A percentile compares a stretch with the other conserved stretches of the same genome.
These are phyloP conservation scores for Drosophila paulistorum DNA, from an alignment of 1,140 invertebrate genomes.

Conservation along the genomic window DNA sequence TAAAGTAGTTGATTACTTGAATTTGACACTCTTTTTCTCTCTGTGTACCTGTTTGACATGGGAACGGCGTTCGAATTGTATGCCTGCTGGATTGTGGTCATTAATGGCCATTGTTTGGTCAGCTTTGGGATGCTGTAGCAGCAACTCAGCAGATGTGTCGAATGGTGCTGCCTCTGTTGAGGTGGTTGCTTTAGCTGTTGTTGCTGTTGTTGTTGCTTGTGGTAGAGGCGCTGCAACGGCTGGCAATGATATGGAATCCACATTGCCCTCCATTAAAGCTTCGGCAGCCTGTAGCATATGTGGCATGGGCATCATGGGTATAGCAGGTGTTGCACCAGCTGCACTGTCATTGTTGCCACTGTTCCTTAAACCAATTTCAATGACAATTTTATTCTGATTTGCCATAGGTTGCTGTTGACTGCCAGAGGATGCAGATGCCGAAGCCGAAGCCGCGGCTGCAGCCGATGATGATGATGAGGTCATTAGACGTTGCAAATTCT, in stretches of 20 bases:
- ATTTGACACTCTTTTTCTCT: conserved; percentile 33
- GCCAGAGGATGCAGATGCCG: conserved; percentile 1
- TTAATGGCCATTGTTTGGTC: conserved; percentile 52
- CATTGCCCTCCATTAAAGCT: conserved; percentile 70
- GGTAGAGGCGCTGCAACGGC: conserved; percentile 42
- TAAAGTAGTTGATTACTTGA: conserved; percentile 9
- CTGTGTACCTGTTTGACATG: conserved; percentile 78
- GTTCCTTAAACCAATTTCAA: conserved; percentile 69
- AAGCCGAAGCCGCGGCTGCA: conserved; percentile 15
- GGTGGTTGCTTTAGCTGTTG: conserved; percentile 2
- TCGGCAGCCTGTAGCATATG: conserved; percentile 61
- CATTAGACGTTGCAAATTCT: conserved; percentile 67
- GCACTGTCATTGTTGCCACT: conserved; percentile 28
- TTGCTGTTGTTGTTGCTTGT: conserved; percentile 11
- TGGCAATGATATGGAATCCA: conserved; percentile 80
- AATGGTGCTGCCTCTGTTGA: background rate
- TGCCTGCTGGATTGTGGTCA: conserved; percentile 78
- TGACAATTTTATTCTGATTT: conserved; percentile 72
- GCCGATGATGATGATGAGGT: conserved; percentile 15
- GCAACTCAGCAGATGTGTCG: background rate
- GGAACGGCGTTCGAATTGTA: conserved; percentile 74
- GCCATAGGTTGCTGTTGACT: conserved; percentile 17
- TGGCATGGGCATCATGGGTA: conserved; percentile 34
- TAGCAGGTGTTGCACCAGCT: background rate
- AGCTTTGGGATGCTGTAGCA: conserved; percentile 2